Conservation (phyloP, 2,113 vertebrate species). For the Bettongia penicillata region DNA sequence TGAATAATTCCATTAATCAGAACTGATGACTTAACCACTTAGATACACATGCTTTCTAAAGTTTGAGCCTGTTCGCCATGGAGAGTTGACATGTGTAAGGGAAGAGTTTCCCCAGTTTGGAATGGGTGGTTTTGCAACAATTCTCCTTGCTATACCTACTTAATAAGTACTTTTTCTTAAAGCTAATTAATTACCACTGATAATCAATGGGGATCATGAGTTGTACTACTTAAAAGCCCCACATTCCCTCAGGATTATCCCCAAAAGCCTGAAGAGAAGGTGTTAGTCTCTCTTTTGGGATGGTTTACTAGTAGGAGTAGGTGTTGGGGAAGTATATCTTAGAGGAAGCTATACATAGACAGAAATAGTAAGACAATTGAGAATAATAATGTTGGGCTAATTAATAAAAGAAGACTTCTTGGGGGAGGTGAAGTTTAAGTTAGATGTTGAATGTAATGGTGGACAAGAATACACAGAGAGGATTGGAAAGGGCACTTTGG, state of each 20-base stretch:
- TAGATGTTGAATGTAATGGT: background rate
- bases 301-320: no score
- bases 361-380: background rate
- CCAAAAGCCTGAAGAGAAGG: background rate
- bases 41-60: background rate
- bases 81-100: background rate
- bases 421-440: background rate
- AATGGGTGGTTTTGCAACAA: background rate
- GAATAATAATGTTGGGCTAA: background rate
- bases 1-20: background rate
- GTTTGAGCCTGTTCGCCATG: background rate
- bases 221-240: background rate
- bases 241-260: background rate
- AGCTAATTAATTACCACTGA: background rate
- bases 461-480: background rate
- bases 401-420: background rate
- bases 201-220: background rate
- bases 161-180: background rate
- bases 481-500: background rate
- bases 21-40: background rate
- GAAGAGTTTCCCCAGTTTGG: background rate
- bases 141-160: background rate
- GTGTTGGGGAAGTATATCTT: no score
- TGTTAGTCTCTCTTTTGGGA: background rate
- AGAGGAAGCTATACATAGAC: background rate